These are phyloP conservation scores for Zygaena filipendulae DNA, from an alignment of 2,888 invertebrate species.

Conservation along the genomic window DNA sequence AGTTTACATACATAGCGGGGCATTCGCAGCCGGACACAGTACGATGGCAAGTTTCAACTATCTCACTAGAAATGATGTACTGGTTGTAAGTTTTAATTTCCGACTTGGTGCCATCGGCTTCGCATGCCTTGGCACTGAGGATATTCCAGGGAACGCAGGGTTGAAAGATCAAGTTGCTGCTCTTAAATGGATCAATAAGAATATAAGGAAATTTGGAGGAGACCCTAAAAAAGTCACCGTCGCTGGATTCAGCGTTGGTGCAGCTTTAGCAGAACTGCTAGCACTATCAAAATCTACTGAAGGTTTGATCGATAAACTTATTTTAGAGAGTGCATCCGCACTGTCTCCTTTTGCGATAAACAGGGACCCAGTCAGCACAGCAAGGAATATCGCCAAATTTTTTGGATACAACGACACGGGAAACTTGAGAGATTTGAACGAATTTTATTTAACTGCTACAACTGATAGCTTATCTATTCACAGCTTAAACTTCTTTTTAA, in stretches of 20 bases:
- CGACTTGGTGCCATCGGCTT: constrained; percentile 79
- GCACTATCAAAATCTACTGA: constrained; percentile 35
- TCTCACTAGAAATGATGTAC: constrained; percentile 73
- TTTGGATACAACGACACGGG: constrained; percentile 44
- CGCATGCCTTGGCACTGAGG: constrained; percentile 68
- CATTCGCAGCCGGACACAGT: constrained; percentile 43
- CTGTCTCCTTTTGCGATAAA: constrained; percentile 46
- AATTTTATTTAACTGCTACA: constrained; percentile 42
- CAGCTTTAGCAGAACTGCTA: constrained; percentile 58
- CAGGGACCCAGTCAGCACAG: constrained; percentile 44
- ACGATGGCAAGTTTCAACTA: constrained; percentile 64
- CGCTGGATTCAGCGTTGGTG: constrained; percentile 85
- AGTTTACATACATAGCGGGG: constrained; percentile 53
- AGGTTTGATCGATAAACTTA: constrained; percentile 44
- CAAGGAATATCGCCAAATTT: constrained; percentile 42
- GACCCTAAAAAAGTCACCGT: constrained; percentile 81
- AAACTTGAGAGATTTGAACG: constrained; percentile 39
- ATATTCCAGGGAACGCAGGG: constrained; percentile 85
- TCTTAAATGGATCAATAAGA: constrained; percentile 78
- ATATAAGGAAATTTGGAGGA: constrained; percentile 83
- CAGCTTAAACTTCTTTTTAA: constrained; percentile 43
- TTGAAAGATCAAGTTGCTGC: constrained; percentile 86
- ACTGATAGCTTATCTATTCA: constrained; percentile 26
- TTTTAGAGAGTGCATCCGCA: constrained; percentile 53
- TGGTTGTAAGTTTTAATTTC: constrained; percentile 76